Conservation (phyloP, 2,797 vertebrate species). For the Hippocampus kuda region DNA sequence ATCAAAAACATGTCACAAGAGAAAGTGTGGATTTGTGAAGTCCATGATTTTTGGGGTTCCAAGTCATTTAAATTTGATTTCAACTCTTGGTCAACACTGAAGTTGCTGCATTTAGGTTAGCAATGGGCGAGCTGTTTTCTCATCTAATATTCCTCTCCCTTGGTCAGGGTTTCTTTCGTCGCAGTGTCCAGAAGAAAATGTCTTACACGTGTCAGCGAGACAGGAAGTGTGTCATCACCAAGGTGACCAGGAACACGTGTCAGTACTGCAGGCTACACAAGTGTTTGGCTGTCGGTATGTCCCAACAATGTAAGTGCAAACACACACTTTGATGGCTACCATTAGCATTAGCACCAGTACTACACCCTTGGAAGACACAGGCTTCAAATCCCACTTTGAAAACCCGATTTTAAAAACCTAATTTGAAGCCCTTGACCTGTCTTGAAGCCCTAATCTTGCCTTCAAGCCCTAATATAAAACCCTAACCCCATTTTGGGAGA, state of each 20-base stretch:
- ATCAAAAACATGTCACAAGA: too few relatives aligned
- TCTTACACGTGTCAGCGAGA: slow-evolving; percentile 94
- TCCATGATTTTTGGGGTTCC: too few relatives aligned
- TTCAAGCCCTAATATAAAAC: too few relatives aligned
- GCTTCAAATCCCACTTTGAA: too few relatives aligned
- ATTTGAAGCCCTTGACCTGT: too few relatives aligned
- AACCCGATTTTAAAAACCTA: too few relatives aligned
- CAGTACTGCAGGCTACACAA: slow-evolving; percentile 97
- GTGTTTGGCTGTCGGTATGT: slow-evolving; percentile 97
- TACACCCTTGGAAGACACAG: neutral
- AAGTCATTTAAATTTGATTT: too few relatives aligned
- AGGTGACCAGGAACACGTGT: slow-evolving; percentile 97
- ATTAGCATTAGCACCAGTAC: too few relatives aligned
- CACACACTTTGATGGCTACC: neutral
- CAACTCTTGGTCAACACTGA: too few relatives aligned
- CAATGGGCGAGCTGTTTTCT: neutral
- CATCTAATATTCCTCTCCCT: neutral
- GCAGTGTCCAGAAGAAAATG: slow-evolving; percentile 99
- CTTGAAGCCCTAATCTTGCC: too few relatives aligned
- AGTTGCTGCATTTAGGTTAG: neutral
- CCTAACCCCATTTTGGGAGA: too few relatives aligned
- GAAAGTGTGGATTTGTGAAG: too few relatives aligned
- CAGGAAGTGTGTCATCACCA: slow-evolving; percentile 97
- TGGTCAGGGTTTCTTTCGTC: slow-evolving; percentile 89
- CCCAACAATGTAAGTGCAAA: slow-evolving; percentile 88